A percentile compares a stretch with the other conserved stretches of the same genome.
Conservation (phyloP, 2,113 vertebrate species). For the Chascanopsetta lugubris region DNA sequence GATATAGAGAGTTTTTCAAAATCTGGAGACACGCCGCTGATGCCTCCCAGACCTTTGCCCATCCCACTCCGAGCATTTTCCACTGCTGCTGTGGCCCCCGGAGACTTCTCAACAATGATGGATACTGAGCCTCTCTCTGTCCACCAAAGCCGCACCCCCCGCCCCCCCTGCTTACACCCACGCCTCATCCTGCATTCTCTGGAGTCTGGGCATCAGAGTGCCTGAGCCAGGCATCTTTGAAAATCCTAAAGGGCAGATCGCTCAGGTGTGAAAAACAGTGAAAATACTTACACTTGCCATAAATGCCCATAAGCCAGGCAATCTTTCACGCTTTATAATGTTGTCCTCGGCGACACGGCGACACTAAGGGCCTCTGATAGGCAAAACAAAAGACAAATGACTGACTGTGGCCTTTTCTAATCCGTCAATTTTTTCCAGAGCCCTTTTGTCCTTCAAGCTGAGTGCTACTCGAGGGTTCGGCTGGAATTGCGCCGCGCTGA, state of each 20-base stretch:
- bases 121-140: conserved; percentile 53
- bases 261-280: conserved; percentile 74
- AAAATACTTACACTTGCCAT: conserved; percentile 75
- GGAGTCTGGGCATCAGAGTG: conserved; percentile 53
- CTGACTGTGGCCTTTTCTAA: conserved; percentile 71
- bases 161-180: conserved; percentile 17
- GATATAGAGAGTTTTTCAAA: conserved; percentile 46
- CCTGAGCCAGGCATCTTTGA: conserved; percentile 49
- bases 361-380: conserved; percentile 66
- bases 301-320: conserved; percentile 72
- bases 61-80: conserved; percentile 61
- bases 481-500: conserved; percentile 39
- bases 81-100: conserved; percentile 34
- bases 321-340: conserved; percentile 78
- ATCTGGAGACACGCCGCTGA: conserved; percentile 48
- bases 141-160: conserved; percentile 50
- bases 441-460: conserved; percentile 73
- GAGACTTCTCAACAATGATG: conserved; percentile 45
- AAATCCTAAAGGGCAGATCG: conserved; percentile 75
- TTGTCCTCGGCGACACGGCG: conserved; percentile 55
- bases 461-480: conserved; percentile 39
- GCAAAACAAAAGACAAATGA: conserved; percentile 78
- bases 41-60: conserved; percentile 47
- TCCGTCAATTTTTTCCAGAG: conserved; percentile 71
- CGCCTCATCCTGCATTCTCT: conserved; percentile 51